These are phyloP conservation scores for Octopus sinensis DNA, from an alignment of 1,140 invertebrate genomes.

Conservation along the genomic window DNA sequence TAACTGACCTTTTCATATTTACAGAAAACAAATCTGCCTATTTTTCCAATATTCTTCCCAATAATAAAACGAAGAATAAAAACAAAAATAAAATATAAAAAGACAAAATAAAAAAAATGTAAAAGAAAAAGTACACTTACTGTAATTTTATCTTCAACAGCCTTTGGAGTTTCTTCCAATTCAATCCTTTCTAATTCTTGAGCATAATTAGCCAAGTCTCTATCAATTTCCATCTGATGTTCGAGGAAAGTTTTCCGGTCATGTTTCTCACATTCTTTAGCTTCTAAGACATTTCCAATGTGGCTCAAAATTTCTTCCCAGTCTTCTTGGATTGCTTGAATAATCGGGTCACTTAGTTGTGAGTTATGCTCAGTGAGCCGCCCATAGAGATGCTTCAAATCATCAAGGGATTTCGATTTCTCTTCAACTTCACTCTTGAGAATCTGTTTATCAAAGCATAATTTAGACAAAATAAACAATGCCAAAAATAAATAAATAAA, in stretches of 20 bases:
- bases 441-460: conserved; percentile 25
- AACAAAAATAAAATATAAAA: too few species aligned
- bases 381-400: conserved; percentile 38
- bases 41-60: too few species aligned
- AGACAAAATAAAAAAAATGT: background rate
- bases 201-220: conserved; percentile 48
- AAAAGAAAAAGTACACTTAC: conserved; percentile 33
- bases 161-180: conserved; percentile 33
- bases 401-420: conserved; percentile 41
- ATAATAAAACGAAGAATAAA: too few species aligned
- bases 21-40: too few species aligned
- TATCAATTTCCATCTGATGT: conserved; percentile 44
- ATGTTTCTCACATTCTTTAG: conserved; percentile 32
- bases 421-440: conserved; percentile 47
- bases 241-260: conserved; percentile 28
- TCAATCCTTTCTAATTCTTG: conserved; percentile 50
- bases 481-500: too few species aligned
- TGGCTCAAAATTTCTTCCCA: conserved; percentile 50
- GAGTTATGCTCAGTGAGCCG: conserved; percentile 49
- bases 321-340: conserved; percentile 46
- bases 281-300: conserved; percentile 45
- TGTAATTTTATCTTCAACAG: conserved; percentile 72
- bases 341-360: conserved; percentile 43
- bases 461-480: background rate
- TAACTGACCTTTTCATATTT: too few species aligned